These are phyloP conservation scores for Masticophis lateralis DNA, from an alignment of 2,797 vertebrate species.

Conservation along the genomic window DNA sequence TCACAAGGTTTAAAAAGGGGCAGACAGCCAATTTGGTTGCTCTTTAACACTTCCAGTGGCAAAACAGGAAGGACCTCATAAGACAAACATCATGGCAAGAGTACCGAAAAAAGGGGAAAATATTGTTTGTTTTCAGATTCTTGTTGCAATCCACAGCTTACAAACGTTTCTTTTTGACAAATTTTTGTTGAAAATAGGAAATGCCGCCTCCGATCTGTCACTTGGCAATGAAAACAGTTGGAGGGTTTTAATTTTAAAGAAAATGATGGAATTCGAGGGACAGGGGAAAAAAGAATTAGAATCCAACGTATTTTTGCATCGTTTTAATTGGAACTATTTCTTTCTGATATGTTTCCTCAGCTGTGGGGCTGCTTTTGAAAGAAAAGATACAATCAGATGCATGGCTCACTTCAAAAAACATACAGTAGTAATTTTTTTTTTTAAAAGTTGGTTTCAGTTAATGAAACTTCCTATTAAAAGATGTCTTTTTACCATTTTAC, in stretches of 20 bases:
- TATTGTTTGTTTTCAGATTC: neutral
- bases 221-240: neutral
- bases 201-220: neutral
- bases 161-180: neutral
- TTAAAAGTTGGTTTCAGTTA: neutral
- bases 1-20: neutral
- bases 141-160: neutral
- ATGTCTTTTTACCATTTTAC: no score
- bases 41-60: neutral
- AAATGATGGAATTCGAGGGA: neutral
- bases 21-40: neutral
- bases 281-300: constrained; percentile 3
- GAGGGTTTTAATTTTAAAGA: neutral
- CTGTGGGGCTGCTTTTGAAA: neutral
- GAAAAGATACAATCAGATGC: neutral
- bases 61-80: constrained; percentile 18
- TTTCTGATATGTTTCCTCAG: neutral
- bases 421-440: neutral
- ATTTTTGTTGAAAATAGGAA: neutral
- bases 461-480: neutral
- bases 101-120: constrained; percentile 21
- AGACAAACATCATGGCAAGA: neutral
- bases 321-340: neutral
- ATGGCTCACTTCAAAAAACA: neutral
- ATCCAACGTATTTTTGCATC: neutral